Evolutionary conservation across 2,888 invertebrate genomes (phyloP), one percentile per base, ranked within the genome.

Genomic region (Epiblema foenella): DNA sequence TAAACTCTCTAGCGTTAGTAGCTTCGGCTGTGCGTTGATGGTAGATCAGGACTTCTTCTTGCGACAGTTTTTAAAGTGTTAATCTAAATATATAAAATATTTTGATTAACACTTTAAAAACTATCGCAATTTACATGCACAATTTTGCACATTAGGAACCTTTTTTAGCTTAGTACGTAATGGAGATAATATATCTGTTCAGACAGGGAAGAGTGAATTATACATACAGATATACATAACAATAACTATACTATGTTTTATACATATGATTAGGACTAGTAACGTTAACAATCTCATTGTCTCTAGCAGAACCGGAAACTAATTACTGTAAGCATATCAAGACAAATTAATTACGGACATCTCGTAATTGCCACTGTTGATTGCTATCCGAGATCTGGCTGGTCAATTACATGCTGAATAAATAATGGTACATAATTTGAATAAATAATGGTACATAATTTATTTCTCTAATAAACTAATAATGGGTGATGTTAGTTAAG

Each of bases 291-390:
- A 67, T 66, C 46, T 57, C 62, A 67, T 71, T 71, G 71, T 71
- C 62, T 37, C 20, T 24, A 20, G 46, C 68, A 69, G 63, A 46
- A 64, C 46, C 57, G 65, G 59, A 67, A 67, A 71, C 71, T 71
- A 71, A 71, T 71, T 71, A 71, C 60, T 52, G 59, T 57, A 62
- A 62, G 60, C 67, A 62, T 57, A 71, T 71, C 71, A 62, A 71
- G 71, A 71, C 66, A 71, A 71, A 71, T 71, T 71, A 71, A 71
- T 71, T 71, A 71, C 67, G 60, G 64, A 42, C 58, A 56, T 59
- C 12, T 33, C n/a, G 59, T 70, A 70, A 70, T 70, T 70, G 65
- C 70, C 65, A 46, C 24, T 54, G 70, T 54, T 70, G 54, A 70
- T 70, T 70, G 70, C 69, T 65, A 59, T 56, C 59, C 59, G 70